A percentile compares a stretch with the other conserved stretches of the same genome.
Conservation (phyloP, 2,888 invertebrate species). For the Sesia bembeciformis region DNA sequence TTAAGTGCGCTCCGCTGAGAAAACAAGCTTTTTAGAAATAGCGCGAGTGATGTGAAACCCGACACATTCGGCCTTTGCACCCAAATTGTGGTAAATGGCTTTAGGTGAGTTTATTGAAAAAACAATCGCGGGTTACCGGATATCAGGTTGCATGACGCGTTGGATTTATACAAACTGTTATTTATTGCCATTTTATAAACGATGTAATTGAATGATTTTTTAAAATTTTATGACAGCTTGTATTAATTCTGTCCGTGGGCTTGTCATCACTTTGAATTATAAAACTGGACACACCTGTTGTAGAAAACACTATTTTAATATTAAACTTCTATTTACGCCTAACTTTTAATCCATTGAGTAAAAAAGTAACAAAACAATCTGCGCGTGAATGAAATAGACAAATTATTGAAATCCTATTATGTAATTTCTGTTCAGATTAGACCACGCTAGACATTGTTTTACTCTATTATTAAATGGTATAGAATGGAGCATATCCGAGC, state of each 20-base stretch:
- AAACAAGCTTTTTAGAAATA: constrained; percentile 72
- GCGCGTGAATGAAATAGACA: neutral
- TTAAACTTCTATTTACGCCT: neutral
- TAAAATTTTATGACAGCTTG: constrained; percentile 1
- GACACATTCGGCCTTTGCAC: constrained; percentile 58
- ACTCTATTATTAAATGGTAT: constrained; percentile 44
- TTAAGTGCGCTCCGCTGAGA: constrained; percentile 65
- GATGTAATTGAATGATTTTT: constrained; percentile 1
- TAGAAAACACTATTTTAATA: neutral
- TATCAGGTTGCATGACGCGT: constrained; percentile 28
- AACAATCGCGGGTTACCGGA: constrained; percentile 37
- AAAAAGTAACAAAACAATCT: neutral
- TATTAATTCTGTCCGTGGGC: constrained; percentile 14
- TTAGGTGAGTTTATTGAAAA: constrained; percentile 60
- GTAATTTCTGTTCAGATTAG: constrained; percentile 1
- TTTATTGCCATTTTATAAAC: constrained; percentile 21
- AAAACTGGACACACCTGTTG: constrained; percentile 21
- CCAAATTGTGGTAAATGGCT: constrained; percentile 61
- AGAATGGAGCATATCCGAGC: constrained; percentile 41
- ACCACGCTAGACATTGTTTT: constrained; percentile 33
- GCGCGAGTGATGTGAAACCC: constrained; percentile 46
- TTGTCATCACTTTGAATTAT: constrained; percentile 29
- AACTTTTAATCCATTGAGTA: neutral
- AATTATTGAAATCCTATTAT: neutral
- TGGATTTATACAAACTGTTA: constrained; percentile 19